A percentile compares a stretch with the other conserved stretches of the same genome.
Evolutionary conservation across 2,797 vertebrate genomes (phyloP).

Genomic region (Silurus lanzhouensis): DNA sequence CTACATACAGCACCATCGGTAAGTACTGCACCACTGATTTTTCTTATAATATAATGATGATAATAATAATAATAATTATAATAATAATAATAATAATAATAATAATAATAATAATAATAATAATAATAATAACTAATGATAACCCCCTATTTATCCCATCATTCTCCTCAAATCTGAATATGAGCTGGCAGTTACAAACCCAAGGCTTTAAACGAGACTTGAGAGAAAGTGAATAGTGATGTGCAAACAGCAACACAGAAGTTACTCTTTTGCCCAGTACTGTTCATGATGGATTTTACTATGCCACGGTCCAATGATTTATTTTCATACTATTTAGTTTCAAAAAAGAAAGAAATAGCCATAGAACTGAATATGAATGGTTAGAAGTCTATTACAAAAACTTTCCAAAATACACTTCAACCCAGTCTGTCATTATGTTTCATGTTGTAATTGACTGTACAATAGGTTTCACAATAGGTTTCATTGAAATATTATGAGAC

Average conservation of each 20-base stretch:
- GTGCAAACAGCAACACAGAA: background rate
- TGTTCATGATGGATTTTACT: background rate
- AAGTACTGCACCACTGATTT: background rate
- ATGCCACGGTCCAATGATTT: background rate
- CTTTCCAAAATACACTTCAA: background rate
- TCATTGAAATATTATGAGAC: background rate
- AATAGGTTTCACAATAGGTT: background rate
- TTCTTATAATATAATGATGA: background rate
- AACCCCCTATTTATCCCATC: no score
- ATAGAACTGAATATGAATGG: background rate
- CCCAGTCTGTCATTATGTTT: no score
- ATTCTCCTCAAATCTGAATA: background rate
- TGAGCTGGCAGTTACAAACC: background rate
- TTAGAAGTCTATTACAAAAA: background rate
- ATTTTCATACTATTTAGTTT: background rate
- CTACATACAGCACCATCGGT: background rate
- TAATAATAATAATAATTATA: no score
- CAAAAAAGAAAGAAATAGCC: background rate
- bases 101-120: no score
- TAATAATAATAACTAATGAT: no score
- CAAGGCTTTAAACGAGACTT: background rate
- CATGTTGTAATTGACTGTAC: background rate
- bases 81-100: no score
- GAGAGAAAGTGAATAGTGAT: background rate
- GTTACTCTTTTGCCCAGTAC: background rate